These are phyloP conservation scores for Actenoides hombroni DNA, from an alignment of 2,113 vertebrate species.

Conservation along the genomic window DNA sequence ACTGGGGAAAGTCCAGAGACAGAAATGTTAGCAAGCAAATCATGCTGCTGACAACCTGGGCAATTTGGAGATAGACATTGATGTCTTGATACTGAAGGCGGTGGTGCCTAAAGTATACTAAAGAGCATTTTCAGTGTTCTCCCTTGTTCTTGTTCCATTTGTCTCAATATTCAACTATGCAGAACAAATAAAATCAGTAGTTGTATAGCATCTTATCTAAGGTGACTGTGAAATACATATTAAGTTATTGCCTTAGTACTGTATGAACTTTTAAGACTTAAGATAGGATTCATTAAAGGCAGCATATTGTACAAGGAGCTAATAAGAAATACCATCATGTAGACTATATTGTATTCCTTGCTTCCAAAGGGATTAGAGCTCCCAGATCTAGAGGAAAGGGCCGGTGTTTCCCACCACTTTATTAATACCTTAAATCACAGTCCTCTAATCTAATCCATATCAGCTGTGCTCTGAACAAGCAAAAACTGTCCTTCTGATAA, in stretches of 20 bases:
- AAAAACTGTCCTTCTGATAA: neutral
- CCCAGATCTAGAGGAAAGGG: neutral
- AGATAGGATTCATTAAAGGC: neutral
- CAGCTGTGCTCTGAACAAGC: neutral
- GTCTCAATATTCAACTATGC: neutral
- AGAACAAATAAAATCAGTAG: neutral
- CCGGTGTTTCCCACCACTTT: slow-evolving; percentile 40
- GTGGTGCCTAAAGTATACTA: neutral
- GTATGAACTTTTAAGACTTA: neutral
- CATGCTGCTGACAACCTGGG: neutral
- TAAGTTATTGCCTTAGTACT: neutral
- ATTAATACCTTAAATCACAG: slow-evolving; percentile 46
- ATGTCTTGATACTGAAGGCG: neutral
- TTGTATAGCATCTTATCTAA: neutral
- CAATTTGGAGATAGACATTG: neutral
- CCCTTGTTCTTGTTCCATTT: neutral
- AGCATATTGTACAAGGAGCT: neutral
- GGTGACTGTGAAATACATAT: neutral
- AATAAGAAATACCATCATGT: neutral
- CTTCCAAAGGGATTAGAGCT: slow-evolving; percentile 14
- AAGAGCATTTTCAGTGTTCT: neutral
- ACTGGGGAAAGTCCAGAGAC: neutral
- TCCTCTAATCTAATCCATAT: slow-evolving; percentile 20
- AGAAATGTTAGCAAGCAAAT: neutral
- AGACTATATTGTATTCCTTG: neutral